Evolutionary conservation across 2,113 vertebrate species (phyloP).

Genomic region (Setophaga coronata): DNA sequence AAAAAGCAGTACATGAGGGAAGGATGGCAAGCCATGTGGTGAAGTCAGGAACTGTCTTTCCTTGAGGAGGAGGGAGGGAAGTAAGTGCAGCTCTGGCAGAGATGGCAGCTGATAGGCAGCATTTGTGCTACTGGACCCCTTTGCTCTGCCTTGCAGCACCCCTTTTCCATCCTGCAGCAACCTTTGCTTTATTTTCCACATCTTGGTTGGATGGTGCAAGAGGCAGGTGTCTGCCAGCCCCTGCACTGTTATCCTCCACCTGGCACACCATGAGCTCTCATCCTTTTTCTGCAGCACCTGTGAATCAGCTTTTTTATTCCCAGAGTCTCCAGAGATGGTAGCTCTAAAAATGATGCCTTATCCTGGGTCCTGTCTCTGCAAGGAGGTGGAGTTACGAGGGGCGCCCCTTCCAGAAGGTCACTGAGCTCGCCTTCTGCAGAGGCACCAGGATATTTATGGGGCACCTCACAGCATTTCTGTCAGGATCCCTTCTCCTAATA

Average conservation of each 20-base stretch:
- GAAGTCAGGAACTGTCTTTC: neutral
- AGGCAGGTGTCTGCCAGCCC: neutral
- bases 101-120: neutral
- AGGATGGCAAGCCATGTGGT: neutral
- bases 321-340: neutral
- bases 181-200: neutral
- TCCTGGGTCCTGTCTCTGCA: neutral
- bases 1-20: neutral
- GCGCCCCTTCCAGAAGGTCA: neutral
- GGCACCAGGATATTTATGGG: neutral
- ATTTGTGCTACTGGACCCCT: neutral
- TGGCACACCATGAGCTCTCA: neutral
- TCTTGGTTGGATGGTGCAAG: neutral
- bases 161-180: neutral
- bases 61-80: neutral
- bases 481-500: neutral
- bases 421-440: neutral
- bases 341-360: neutral
- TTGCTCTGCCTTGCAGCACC: neutral
- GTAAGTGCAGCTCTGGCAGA: rapidly evolving
- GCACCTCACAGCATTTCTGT: neutral
- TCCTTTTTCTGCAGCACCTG: neutral
- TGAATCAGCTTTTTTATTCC: neutral
- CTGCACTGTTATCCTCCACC: neutral
- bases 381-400: neutral